Conservation (phyloP, 2,888 invertebrate species). For the Drosophila merina region DNA sequence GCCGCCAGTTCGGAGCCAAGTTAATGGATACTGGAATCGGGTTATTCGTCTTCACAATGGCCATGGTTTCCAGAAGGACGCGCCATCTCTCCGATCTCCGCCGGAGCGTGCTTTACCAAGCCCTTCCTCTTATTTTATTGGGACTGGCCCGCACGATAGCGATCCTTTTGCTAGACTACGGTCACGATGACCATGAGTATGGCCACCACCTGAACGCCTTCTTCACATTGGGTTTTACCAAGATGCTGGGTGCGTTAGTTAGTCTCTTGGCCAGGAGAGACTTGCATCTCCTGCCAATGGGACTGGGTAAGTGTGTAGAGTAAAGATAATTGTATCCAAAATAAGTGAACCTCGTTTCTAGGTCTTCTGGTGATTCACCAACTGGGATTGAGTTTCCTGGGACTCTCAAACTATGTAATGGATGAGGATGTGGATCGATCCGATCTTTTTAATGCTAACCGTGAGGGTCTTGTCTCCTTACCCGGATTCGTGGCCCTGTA, state of each 20-base stretch:
- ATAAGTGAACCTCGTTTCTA: neutral
- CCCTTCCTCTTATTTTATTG: conserved; percentile 85
- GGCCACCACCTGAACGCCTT: conserved; percentile 99
- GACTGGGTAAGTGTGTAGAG: conserved; percentile 57
- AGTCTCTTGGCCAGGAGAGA: conserved; percentile 56
- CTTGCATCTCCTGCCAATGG: conserved; percentile 84
- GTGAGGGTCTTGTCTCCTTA: conserved; percentile 95
- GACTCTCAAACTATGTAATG: conserved; percentile 90
- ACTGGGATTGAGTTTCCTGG: conserved; percentile 85
- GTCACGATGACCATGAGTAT: conserved; percentile 95
- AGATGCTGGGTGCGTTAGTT: conserved; percentile 87
- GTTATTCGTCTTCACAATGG: conserved; percentile 93
- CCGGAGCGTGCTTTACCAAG: conserved; percentile 69
- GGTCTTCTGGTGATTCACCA: conserved; percentile 87
- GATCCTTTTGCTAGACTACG: conserved; percentile 89
- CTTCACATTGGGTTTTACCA: conserved; percentile 94
- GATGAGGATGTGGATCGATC: conserved; percentile 85
- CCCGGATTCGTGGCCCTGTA: conserved; percentile 94
- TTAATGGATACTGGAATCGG: conserved; percentile 99
- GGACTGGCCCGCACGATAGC: conserved; percentile 88
- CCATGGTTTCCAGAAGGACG: conserved; percentile 87
- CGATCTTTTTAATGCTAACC: conserved; percentile 90
- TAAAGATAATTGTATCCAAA: neutral
- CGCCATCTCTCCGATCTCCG: conserved; percentile 59
- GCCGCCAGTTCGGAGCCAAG: conserved; percentile 92